Base-by-base conservation (phyloP, 2,113 vertebrate genomes). In the Pycnonotus jocosus region DNA sequence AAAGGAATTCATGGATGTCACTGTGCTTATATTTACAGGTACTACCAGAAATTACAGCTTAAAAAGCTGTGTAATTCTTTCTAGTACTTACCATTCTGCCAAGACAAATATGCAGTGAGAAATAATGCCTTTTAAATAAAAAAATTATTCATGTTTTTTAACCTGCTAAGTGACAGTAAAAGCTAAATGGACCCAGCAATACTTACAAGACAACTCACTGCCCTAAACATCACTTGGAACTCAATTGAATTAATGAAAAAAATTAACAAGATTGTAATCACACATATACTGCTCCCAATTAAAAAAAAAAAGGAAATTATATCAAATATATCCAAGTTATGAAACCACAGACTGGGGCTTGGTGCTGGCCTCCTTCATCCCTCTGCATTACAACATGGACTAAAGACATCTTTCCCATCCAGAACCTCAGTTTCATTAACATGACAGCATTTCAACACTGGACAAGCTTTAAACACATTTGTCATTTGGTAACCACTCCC, bases 281-380 rank as follows among this genome's bases (percentile, higher is more conserved):
- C 21, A 56, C 4, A 40, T 4, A 11, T 5, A 15, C 1, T 19
- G 2, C 4, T 7, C 7, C 7, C 12, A 73, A 33, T 5, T 2
- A 4, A 53, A 53, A 53, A 53, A 51, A 53, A 53, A 40, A 31
- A 73, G 44, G 47, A 61, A 83, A 84, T 51, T 1, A 16, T 27
- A 47, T 42, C 33, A 74, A 84, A 54, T 19, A 69, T 7, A 5
- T 50, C 64, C 17, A 74, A 79, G 24, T 24, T 90, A 35, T 35
- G 30, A 81, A 94, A 74, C 15, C 19, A 79, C 48, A 51, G 47
- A 24, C 30, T 81, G 23, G 24, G 30, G 23, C 22, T 80, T 5
- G 1, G 11, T 19, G 25, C 17, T 56, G n/a, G 27, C 57, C 15
- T 80, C 45, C 42, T 68, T 69, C n/a, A 40, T 5, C 33, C 12